Base-by-base conservation (phyloP, 2,797 vertebrate species). In the Scolopax bukidnonensis region DNA sequence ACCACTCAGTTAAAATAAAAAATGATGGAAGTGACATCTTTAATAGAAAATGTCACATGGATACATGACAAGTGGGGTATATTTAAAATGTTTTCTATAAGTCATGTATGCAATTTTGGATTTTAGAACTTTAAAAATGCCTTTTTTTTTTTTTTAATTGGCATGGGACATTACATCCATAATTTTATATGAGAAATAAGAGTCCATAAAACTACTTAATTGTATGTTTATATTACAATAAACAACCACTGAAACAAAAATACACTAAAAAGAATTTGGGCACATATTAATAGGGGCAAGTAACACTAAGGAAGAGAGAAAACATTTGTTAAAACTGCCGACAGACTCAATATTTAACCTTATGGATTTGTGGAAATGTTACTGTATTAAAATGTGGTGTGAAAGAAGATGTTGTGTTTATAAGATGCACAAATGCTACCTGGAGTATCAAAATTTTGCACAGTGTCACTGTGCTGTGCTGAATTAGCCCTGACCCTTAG, bases 1-100 rank as follows among this genome's bases (percentile, higher is more conserved):
- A 91, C 90, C 80, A 97, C 87, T 97, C 95, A 96, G 92, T 97
- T 97, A 97, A 97, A 98, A 97, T 97, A 96, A 96, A 97, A 97
- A 97, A 97, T 97, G 95, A 97, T 89, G 79, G 84, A 97, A 94
- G 48, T 96, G 81, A 75, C 97, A 97, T 93, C 90, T 93, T 89
- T 96, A 97, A 97, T 92, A 95, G 95, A 97, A 98, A 97, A 94
- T 95, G 89, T 96, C 97, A 96, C 90, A 73, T 41, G 63, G 82
- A 95, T 71, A 84, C 76, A 95, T 94, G 69, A 86, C 67, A 91
- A 93, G 91, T 87, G 76, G 32, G 78, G 59, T 65, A 96, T 87
- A 81, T 91, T 90, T 64, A 78, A 92, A 96, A 93, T 88, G 54
- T 76, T 92, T 91, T 73, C 64, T 70, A 2, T 70, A 84, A 73